Percentiles rank a stretch among this genome's conserved stretches.
These are phyloP conservation scores for Malurus alboscapulatus DNA, from an alignment of 2,113 vertebrate species.

Conservation along the genomic window DNA sequence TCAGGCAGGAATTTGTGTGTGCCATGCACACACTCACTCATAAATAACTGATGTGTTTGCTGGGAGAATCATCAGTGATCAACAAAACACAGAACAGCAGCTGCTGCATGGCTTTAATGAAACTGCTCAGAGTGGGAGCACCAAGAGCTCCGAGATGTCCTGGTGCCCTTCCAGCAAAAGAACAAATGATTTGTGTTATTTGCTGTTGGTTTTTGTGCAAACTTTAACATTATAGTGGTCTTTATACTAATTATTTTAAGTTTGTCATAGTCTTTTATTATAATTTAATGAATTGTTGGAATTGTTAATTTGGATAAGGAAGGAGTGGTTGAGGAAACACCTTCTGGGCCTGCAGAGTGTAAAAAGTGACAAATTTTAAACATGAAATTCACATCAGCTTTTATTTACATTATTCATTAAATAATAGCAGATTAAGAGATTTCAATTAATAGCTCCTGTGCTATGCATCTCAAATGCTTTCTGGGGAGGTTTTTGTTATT, in stretches of 20 bases:
- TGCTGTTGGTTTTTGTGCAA: background rate
- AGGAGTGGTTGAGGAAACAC: background rate
- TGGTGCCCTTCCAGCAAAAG: background rate
- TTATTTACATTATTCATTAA: background rate
- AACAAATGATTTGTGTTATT: background rate
- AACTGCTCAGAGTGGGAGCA: background rate
- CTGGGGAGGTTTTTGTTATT: background rate
- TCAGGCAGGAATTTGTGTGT: background rate
- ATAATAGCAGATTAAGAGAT: background rate
- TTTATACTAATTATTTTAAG: background rate
- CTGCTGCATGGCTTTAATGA: background rate
- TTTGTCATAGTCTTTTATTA: background rate
- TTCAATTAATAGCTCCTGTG: background rate
- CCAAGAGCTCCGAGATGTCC: background rate
- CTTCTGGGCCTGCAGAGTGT: background rate
- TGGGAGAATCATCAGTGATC: background rate
- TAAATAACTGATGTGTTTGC: background rate
- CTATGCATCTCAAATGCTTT: background rate
- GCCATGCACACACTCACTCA: background rate
- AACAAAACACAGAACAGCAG: background rate
- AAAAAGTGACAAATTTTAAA: background rate
- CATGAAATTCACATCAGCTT: background rate
- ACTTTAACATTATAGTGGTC: background rate
- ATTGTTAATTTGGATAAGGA: background rate
- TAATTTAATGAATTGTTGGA: background rate